Evolutionary conservation across 2,888 invertebrate species (phyloP).

Genomic region (Yponomeuta cagnagella): DNA sequence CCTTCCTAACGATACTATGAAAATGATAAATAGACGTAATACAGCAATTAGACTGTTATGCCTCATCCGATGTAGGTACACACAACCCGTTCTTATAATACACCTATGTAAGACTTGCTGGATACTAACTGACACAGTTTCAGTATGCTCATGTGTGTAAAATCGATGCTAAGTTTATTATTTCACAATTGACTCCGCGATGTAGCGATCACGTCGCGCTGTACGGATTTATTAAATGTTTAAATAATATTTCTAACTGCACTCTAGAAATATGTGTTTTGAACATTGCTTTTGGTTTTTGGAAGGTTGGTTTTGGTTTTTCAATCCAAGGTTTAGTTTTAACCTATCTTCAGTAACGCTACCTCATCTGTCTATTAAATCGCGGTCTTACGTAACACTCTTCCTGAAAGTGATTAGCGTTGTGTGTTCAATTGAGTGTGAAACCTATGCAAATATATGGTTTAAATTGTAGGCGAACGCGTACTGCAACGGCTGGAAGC

Average conservation of each 20-base stretch:
- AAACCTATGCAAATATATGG: neutral
- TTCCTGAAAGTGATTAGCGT: neutral
- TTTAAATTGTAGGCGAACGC: constrained; percentile 78
- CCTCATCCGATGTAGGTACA: constrained; percentile 21
- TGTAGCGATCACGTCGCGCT: constrained; percentile 7
- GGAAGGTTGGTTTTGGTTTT: too few species aligned
- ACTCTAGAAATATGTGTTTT: constrained; percentile 8
- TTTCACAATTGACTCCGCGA: constrained; percentile 5
- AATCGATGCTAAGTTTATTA: constrained; percentile 7
- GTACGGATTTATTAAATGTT: neutral
- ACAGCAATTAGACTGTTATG: constrained; percentile 22
- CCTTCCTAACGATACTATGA: neutral
- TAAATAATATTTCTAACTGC: neutral
- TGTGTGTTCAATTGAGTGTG: neutral
- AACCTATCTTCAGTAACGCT: neutral
- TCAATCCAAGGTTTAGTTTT: neutral
- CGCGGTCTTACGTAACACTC: neutral
- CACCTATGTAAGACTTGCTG: constrained; percentile 7
- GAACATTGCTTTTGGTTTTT: constrained; percentile 13
- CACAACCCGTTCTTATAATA: constrained; percentile 20
- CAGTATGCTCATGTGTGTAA: neutral
- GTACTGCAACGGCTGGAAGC: constrained; percentile 78
- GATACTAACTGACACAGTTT: constrained; percentile 8
- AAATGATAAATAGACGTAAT: neutral
- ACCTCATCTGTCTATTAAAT: neutral